Conservation (phyloP, 2,888 invertebrate species). For the Pegoplata infirma region DNA sequence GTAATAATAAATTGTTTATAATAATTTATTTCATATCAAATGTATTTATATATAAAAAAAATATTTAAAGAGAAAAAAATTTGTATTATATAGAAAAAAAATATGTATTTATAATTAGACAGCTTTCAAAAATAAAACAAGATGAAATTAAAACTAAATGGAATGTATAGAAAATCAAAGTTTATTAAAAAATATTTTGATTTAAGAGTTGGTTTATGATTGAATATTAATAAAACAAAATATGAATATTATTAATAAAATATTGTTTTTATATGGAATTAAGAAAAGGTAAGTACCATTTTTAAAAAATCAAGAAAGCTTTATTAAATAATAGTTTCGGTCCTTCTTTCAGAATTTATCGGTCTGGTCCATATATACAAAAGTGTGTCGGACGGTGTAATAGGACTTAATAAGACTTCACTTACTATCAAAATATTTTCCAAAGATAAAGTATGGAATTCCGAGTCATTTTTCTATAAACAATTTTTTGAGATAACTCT, state of each 20-base stretch:
- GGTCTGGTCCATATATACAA: too few species aligned
- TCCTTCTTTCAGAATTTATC: too few species aligned
- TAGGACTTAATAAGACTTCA: too few species aligned
- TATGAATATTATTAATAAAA: neutral
- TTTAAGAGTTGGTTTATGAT: slow-evolving; percentile 52
- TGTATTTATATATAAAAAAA: slow-evolving; percentile 41
- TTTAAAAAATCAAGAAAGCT: too few species aligned
- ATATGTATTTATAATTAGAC: slow-evolving; percentile 43
- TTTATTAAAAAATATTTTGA: slow-evolving; percentile 39
- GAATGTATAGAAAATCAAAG: slow-evolving; percentile 42
- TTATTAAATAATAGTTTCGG: too few species aligned
- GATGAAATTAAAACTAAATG: slow-evolving; percentile 2
- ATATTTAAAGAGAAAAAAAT: neutral
- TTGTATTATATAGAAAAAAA: slow-evolving; percentile 16
- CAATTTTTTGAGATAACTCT: too few species aligned
- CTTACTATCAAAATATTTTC: too few species aligned
- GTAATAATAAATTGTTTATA: slow-evolving; percentile 20
- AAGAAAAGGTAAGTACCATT: too few species aligned
- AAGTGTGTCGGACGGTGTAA: too few species aligned
- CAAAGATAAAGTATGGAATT: too few species aligned
- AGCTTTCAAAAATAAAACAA: slow-evolving; percentile 34
- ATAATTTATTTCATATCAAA: slow-evolving; percentile 43
- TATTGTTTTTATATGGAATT: neutral
- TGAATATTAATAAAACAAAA: slow-evolving; percentile 33
- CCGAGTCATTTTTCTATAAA: too few species aligned